phyloP scores from a whole-genome alignment of 2,113 vertebrate genomes.

The Geococcyx californianus region DNA sequence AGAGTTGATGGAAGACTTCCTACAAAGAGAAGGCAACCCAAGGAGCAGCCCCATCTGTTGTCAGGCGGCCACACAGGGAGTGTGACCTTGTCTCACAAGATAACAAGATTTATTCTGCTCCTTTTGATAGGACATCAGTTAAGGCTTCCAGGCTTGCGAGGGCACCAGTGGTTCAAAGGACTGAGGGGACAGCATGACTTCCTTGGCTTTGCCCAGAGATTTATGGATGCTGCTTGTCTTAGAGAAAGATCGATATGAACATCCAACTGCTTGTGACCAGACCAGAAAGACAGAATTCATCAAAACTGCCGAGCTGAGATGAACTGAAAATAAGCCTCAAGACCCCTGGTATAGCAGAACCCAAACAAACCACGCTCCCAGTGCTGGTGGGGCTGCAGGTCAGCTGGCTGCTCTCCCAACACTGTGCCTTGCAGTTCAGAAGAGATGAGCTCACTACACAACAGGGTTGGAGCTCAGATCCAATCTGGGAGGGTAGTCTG shows the following conservation, averaged over 20 bases:
- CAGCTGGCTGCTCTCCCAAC: slow-evolving; percentile 44
- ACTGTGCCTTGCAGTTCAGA: background rate
- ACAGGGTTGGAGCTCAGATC: background rate
- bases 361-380: slow-evolving; percentile 30
- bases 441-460: background rate
- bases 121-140: background rate
- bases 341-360: slow-evolving; percentile 45
- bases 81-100: background rate
- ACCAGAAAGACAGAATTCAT: slow-evolving; percentile 15
- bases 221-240: slow-evolving; percentile 29
- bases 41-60: background rate
- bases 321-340: slow-evolving; percentile 32
- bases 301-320: background rate
- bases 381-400: background rate
- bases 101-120: slow-evolving; percentile 39
- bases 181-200: background rate
- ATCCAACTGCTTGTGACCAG: background rate
- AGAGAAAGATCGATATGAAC: background rate
- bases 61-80: slow-evolving; percentile 1
- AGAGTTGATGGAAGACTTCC: slow-evolving; percentile 59
- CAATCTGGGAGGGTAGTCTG: background rate
- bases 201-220: slow-evolving; percentile 1
- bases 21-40: slow-evolving; percentile 13
- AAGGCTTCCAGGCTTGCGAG: background rate
- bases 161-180: background rate